Evolutionary conservation across 2,888 invertebrate genomes (phyloP).

Genomic region (Phytoseiulus persimilis): DNA sequence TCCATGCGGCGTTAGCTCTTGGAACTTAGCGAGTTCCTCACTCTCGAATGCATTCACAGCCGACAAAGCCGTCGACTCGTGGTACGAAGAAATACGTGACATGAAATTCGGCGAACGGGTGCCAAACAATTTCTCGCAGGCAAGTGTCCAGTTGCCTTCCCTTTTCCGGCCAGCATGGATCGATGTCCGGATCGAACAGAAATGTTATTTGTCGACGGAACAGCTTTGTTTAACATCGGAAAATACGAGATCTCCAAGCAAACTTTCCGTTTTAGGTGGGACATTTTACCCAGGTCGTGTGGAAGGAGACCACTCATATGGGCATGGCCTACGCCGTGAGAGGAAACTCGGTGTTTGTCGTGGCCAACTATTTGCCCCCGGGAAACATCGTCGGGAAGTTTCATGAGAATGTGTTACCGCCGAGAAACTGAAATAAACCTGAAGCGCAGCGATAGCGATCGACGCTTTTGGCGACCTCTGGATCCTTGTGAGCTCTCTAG

Average conservation of each 20-base stretch:
- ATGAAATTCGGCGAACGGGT: neutral
- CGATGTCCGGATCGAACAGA: neutral
- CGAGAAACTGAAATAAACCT: neutral
- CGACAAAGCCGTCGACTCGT: constrained; percentile 21
- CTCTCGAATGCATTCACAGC: no score
- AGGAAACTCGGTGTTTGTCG: constrained; percentile 10
- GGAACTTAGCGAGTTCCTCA: no score
- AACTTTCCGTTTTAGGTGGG: neutral
- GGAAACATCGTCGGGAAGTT: constrained; percentile 15
- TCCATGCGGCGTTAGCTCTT: no score
- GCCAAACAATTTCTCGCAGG: constrained; percentile 23
- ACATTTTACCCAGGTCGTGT: constrained; percentile 28
- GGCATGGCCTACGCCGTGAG: constrained; percentile 30
- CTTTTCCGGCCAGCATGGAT: neutral
- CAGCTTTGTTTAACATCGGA: no score
- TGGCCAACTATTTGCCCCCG: constrained; percentile 26
- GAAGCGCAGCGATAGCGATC: neutral
- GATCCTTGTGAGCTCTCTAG: no score
- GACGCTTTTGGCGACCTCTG: no score
- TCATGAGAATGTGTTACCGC: constrained; percentile 18
- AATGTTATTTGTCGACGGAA: no score
- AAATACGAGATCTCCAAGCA: no score
- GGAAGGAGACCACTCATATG: constrained; percentile 16
- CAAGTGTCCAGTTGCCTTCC: neutral
- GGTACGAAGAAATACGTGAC: constrained; percentile 6